phyloP scores from a whole-genome alignment of 2,888 invertebrate species.

The Cheilosia vulpina region DNA sequence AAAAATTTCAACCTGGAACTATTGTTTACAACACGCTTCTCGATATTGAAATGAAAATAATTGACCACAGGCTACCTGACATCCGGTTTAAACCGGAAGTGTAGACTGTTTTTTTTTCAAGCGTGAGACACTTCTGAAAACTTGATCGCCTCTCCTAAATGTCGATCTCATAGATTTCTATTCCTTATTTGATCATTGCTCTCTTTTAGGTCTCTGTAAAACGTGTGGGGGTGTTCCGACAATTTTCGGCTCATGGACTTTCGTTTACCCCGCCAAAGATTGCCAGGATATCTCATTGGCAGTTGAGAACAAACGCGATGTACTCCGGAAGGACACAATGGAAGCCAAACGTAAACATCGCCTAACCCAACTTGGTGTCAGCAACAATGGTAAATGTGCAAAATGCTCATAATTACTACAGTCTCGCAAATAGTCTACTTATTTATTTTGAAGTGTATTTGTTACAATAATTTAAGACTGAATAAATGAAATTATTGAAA shows the following conservation, averaged over 20 bases:
- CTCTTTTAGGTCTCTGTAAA: slow-evolving; percentile 79
- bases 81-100: no score
- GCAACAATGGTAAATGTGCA: slow-evolving; percentile 15
- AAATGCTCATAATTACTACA: not conserved
- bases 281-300: slow-evolving; percentile 81
- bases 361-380: slow-evolving; percentile 13
- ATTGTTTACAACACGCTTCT: no score
- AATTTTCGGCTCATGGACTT: slow-evolving; percentile 82
- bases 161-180: not conserved
- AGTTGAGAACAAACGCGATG: slow-evolving; percentile 80
- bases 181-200: not conserved
- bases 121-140: no score
- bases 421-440: slow-evolving; percentile 19
- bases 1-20: no score
- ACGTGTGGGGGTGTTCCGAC: slow-evolving; percentile 81
- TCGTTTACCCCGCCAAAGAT: slow-evolving; percentile 80
- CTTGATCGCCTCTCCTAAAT: no score
- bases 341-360: slow-evolving; percentile 78
- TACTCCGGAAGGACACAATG: slow-evolving; percentile 79
- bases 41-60: no score
- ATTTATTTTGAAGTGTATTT: slow-evolving; percentile 48
- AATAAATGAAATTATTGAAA: slow-evolving; percentile 20
- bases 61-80: no score
- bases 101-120: no score
- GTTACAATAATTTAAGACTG: slow-evolving; percentile 45